Evolutionary conservation across 2,113 vertebrate genomes (phyloP).

Genomic region (Leuciscus idus): DNA sequence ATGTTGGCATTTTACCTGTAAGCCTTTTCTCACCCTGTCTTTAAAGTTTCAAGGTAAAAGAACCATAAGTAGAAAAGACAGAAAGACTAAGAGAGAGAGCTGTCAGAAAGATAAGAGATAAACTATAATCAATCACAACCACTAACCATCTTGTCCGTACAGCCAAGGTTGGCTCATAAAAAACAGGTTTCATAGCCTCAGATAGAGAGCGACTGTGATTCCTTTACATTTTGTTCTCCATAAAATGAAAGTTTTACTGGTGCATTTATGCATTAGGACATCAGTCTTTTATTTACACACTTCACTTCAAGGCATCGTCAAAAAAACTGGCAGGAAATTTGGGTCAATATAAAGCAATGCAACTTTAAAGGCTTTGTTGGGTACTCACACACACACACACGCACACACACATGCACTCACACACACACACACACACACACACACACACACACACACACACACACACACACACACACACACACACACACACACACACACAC

Average conservation of each 20-base stretch:
- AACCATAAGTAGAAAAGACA: constrained; percentile 11
- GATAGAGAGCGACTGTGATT: neutral
- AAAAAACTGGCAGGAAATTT: constrained; percentile 17
- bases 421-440: too few relatives aligned
- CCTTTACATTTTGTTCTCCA: constrained; percentile 2
- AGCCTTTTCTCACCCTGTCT: constrained; percentile 15
- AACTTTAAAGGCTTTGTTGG: constrained; percentile 18
- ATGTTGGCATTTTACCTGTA: constrained; percentile 12
- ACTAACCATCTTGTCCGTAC: neutral
- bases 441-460: too few relatives aligned
- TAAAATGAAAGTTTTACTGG: neutral
- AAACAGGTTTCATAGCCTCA: neutral
- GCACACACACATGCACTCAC: too few relatives aligned
- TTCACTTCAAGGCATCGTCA: constrained; percentile 11
- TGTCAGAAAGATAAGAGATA: constrained; percentile 18
- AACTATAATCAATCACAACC: constrained; percentile 20
- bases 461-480: neutral
- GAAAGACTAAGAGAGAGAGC: constrained; percentile 13
- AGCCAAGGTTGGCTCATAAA: constrained; percentile 46
- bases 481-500: neutral
- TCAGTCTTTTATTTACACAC: constrained; percentile 20
- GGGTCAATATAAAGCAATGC: constrained; percentile 23
- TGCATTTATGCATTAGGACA: constrained; percentile 15
- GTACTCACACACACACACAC: constrained; percentile 7
- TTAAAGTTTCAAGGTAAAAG: constrained; percentile 42